phyloP scores from a whole-genome alignment of 2,888 invertebrate genomes.

The Odontomyia ornata region DNA sequence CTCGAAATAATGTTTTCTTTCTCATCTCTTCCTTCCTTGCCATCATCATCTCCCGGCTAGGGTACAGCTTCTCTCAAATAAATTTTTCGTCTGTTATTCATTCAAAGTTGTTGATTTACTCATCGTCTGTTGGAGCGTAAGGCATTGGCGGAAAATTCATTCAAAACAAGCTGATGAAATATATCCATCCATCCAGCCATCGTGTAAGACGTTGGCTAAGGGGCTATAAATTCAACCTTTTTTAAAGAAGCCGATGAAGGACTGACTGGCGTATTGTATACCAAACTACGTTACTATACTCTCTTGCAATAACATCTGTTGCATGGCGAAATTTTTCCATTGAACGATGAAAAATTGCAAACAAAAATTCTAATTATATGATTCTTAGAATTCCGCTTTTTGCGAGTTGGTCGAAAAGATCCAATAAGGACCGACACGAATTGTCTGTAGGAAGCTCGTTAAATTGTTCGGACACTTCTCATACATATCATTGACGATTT shows the following conservation, averaged over 20 bases:
- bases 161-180: constrained; percentile 30
- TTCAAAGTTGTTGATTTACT: not conserved
- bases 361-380: constrained; percentile 18
- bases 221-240: not conserved
- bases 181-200: constrained; percentile 16
- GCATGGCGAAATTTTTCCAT: not conserved
- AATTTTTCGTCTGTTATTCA: constrained; percentile 14
- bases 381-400: no score
- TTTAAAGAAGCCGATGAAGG: not conserved
- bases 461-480: no score
- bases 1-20: constrained; percentile 11
- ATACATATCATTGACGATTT: no score
- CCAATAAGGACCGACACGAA: no score
- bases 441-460: no score
- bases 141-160: constrained; percentile 34
- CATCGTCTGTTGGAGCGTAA: not conserved
- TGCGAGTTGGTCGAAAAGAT: no score
- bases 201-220: not conserved
- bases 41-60: not conserved
- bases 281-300: not conserved
- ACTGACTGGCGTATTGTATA: not conserved
- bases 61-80: not conserved
- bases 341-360: constrained; percentile 22
- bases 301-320: constrained; percentile 13
- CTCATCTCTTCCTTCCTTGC: not conserved